phyloP scores from a whole-genome alignment of 2,113 vertebrate species.

The mouse (Mus musculus) region GRCm39 chr3:69861501-69862000 shows the following conservation, averaged over 20 bases:
- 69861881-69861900: neutral
- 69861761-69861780: slow-evolving; percentile 26
- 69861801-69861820: neutral
- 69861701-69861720: neutral
- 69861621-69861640: neutral
- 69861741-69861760: slow-evolving; percentile 11
- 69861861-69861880: neutral
- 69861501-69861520: slow-evolving; percentile 36
- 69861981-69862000: neutral
- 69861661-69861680: slow-evolving; percentile 21
- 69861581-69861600: neutral
- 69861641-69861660: neutral
- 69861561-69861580: neutral
- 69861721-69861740: slow-evolving; percentile 1
- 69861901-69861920: neutral
- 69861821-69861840: neutral
- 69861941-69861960: neutral
- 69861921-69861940: neutral
- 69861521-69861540: slow-evolving; percentile 10
- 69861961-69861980: neutral
- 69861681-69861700: neutral
- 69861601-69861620: slow-evolving; percentile 28
- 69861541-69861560: slow-evolving; percentile 40
- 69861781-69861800: neutral
- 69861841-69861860: neutral